Conservation (phyloP, 2,113 vertebrate genomes). For the Caretta caretta region DNA sequence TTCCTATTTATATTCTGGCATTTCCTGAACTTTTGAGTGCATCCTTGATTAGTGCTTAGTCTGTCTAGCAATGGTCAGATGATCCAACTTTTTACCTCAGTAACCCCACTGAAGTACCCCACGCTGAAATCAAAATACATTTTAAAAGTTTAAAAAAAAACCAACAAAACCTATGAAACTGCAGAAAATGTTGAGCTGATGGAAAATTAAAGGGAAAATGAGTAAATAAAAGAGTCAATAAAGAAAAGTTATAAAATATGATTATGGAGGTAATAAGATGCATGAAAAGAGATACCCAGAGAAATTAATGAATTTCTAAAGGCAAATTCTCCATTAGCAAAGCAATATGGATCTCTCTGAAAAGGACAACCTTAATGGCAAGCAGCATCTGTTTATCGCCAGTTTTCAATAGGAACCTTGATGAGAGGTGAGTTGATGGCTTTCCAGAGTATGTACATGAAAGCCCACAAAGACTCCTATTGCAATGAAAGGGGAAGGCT, state of each 20-base stretch:
- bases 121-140: not conserved
- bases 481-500: not conserved
- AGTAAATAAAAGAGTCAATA: not conserved
- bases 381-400: not conserved
- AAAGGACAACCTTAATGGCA: not conserved
- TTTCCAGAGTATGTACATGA: not conserved
- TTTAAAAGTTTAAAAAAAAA: not conserved
- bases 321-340: not conserved
- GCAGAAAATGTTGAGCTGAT: not conserved
- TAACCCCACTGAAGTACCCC: not conserved
- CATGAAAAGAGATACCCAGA: not conserved
- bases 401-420: not conserved
- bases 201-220: not conserved
- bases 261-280: not conserved
- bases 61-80: not conserved
- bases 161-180: not conserved
- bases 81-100: not conserved
- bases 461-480: not conserved
- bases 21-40: not conserved
- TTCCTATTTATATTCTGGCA: not conserved
- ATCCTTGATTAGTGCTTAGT: not conserved
- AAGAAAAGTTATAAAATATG: not conserved
- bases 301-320: not conserved
- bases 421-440: not conserved
- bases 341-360: not conserved